Evolutionary conservation across 2,113 vertebrate species (phyloP), one percentile per base, ranked within the genome.

Genomic region (Rhineura floridana): DNA sequence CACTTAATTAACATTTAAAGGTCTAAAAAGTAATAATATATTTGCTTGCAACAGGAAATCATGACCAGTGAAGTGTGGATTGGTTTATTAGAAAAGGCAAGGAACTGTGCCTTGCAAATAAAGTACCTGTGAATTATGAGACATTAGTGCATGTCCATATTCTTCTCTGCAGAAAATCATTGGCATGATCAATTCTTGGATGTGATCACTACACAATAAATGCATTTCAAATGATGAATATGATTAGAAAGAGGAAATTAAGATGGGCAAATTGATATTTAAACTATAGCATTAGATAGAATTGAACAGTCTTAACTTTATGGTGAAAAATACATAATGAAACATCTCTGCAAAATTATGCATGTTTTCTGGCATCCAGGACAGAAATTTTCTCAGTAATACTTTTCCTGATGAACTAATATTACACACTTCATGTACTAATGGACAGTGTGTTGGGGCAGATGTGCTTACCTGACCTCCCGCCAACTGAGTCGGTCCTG

Each of bases 31-130:
- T 59, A 90, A 75, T 39, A 90, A 2, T 39, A 52, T 63, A 92
- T 89, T 91, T 93, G 3, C 23, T 72, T 93, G 81, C 62, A 87
- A 73, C 33, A 83, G n/a, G 82, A 82, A 23, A 48, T 50, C 9
- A 44, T 87, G 90, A 90, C 1, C 6, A 67, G 21, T 87, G 77
- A 91, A 46, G 86, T 93, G 86, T 17, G 77, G 6, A 3, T 86
- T 92, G 91, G 55, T 77, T 88, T 48, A 50, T 9, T 25, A 50
- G 0, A 87, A 92, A 0, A 0, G 88, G 46, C 15, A 83, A 85
- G 10, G 63, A 30, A 5, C 0, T 84, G 73, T 1, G 33, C 7
- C 11, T 70, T 87, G 8, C 81, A 92, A 93, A 30, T 1, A 21
- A 91, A 90, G 0, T 2, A 30, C 4, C 0, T 8, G 4, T 36